Evolutionary conservation across 1,140 invertebrate genomes (phyloP), one percentile per base, ranked within the genome.

Genomic region (Heliconius congener): DNA sequence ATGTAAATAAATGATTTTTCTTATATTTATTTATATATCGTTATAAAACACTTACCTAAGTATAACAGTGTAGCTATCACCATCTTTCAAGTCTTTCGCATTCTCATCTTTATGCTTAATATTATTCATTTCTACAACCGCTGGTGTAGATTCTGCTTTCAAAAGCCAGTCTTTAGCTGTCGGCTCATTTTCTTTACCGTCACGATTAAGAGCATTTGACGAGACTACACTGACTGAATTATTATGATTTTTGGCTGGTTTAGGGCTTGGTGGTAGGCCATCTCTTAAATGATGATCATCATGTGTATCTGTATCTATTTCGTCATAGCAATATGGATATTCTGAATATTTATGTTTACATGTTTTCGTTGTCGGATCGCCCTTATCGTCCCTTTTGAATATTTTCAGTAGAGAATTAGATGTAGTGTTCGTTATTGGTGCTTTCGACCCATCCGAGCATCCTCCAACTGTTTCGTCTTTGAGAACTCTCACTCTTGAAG

Each of bases 271-370:
- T 27, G 85, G 91, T 27, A 85, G 89, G 34, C 91, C 91, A 46
- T 95, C 94, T 46, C 93, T 86, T 34, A 94, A 81, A 86, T 95
- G 95, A 74, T 95, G 95, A 79, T 96, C 95, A 76, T 96, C 96
- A 88, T 97, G 96, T 76, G 95, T 96, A 78, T 97, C 96, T 23
- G 96, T 96, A 2, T 96, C 96, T 8, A 97, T 97, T 91, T 97
- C 97, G 83, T 97, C 97, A 85, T 98, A 98, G 88, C 97, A 98
- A 91, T 97, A 98, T 3, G 97, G 97, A 93, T 97, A 97, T 27
- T 97, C 97, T 27, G 97, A 97, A 88, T 98, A 98, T 86, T 97
- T 97, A 83, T 97, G 97, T 92, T 97, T 97, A 84, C 97, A 98
- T 52, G 97, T 96, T 85, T 97, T 97, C 83, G 92, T 94, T 23